These are phyloP conservation scores for Drosophila santomea DNA, from an alignment of 1,140 invertebrate species.

Conservation along the genomic window DNA sequence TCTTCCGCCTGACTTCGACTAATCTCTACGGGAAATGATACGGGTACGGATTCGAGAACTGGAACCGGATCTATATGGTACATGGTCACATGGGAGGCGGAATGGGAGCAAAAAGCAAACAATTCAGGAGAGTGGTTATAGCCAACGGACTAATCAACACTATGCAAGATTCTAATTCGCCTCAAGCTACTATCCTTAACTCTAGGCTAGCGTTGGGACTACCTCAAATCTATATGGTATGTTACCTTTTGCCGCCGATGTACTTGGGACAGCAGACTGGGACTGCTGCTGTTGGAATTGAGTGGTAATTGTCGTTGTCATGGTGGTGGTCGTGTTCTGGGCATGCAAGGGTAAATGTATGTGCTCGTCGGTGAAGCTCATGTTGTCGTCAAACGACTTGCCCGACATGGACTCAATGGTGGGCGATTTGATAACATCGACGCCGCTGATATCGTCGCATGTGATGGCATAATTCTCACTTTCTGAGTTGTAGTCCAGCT, in stretches of 20 bases:
- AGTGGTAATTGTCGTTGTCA: slow-evolving; percentile 61
- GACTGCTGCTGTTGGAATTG: slow-evolving; percentile 61
- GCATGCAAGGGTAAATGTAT: slow-evolving; percentile 74
- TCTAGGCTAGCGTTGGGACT: slow-evolving; percentile 45
- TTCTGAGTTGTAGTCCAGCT: slow-evolving; percentile 81
- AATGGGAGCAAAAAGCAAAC: slow-evolving; percentile 64
- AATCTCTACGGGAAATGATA: slow-evolving; percentile 39
- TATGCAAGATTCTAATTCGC: slow-evolving; percentile 17
- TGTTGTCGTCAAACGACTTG: slow-evolving; percentile 84
- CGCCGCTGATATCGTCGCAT: slow-evolving; percentile 81
- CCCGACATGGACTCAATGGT: slow-evolving; percentile 85
- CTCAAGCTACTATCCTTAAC: slow-evolving; percentile 37
- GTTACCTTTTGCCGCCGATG: slow-evolving; percentile 70
- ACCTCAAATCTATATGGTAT: slow-evolving; percentile 49
- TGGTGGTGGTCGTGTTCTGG: slow-evolving; percentile 47
- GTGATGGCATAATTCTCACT: slow-evolving; percentile 85
- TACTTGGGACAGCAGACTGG: slow-evolving; percentile 45
- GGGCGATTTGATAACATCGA: slow-evolving; percentile 84
- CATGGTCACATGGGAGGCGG: slow-evolving; percentile 24
- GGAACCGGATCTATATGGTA: slow-evolving; percentile 32
- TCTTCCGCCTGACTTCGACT: slow-evolving; percentile 68
- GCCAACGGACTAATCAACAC: slow-evolving; percentile 58
- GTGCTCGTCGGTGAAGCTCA: slow-evolving; percentile 82
- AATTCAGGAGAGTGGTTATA: slow-evolving; percentile 63
- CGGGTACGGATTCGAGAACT: slow-evolving; percentile 10